Base-by-base conservation (phyloP, 2,797 vertebrate species). In the Luscinia megarhynchos region DNA sequence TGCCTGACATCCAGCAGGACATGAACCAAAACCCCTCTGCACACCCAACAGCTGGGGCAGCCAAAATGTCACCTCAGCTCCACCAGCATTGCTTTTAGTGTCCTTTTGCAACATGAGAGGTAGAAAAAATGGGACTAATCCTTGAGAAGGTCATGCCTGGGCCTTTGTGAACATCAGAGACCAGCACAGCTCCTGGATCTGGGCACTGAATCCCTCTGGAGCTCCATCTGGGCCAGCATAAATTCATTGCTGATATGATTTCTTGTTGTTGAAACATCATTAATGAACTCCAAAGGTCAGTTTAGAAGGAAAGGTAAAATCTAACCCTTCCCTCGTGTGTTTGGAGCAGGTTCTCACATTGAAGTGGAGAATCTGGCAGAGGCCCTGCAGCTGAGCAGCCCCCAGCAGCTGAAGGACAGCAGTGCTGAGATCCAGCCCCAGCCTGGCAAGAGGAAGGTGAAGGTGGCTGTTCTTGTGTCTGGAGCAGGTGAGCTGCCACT, bases 391-490 rank as follows among this genome's bases (percentile, higher is more conserved):
- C 74, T 95, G 67, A 95, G 93, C 76, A 90, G 78, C 68, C 75
- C 86, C 61, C 96, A 77, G 83, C 94, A 86, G 66, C 72, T 94
- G 89, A 85, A 32, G 0, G 6, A 51, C 10, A 2, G 87, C 50
- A 6, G 26, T 29, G 46, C 46, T 2, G 54, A 81, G 34, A 67
- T 10, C 83, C 96, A 34, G 43, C 51, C 98, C 82, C 95, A 78
- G 22, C 40, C 72, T 19, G 30, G 80, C 30, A 96, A n/a, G 87
- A 94, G 34, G 6, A 98, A 94, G 93, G 96, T 90, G 68, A 97
- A 96, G 97, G 98, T 98, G 9, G 99, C 97, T 2, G 98, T 99
- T 80, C 98, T 99, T 7, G 98, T 99, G 97, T 97, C 98, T 11
- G 99, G 99, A 88, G 97, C 98, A 97, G 99, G 99, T 99, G 81